Evolutionary conservation across 2,797 vertebrate species (phyloP).

Genomic region (Eulemur albifrons): DNA sequence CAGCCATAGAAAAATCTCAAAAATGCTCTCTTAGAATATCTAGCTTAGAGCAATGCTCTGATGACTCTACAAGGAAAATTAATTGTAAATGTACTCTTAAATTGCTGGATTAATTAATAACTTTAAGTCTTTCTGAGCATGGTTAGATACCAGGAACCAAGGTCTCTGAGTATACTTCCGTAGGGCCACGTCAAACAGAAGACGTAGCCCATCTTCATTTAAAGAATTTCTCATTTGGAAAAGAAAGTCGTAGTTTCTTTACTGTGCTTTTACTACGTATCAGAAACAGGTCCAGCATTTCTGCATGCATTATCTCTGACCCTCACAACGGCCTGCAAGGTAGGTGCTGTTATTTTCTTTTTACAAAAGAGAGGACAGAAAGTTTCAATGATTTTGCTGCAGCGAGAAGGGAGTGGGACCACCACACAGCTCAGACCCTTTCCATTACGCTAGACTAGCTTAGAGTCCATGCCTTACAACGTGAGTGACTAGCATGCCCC

Average conservation of each 20-base stretch:
- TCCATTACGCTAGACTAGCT: background rate
- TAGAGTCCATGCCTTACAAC: background rate
- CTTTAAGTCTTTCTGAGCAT: background rate
- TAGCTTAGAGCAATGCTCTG: background rate
- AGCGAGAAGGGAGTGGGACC: background rate
- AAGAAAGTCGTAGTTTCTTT: background rate
- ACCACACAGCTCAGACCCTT: background rate
- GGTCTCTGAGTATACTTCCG: background rate
- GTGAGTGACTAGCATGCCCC: background rate
- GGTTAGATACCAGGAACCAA: background rate
- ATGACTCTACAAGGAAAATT: background rate
- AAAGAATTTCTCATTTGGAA: background rate
- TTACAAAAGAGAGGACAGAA: background rate
- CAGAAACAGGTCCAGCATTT: background rate
- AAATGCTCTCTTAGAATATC: conserved; percentile 9
- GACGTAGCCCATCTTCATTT: background rate
- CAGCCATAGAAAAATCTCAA: conserved; percentile 32
- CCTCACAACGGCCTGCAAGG: background rate
- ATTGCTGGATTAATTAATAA: background rate
- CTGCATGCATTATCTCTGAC: background rate
- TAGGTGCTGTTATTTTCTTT: background rate
- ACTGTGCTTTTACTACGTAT: background rate
- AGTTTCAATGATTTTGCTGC: background rate
- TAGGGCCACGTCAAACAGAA: background rate
- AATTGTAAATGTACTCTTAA: background rate